Conservation (phyloP, 2,797 vertebrate species). For the Lophius americanus region DNA sequence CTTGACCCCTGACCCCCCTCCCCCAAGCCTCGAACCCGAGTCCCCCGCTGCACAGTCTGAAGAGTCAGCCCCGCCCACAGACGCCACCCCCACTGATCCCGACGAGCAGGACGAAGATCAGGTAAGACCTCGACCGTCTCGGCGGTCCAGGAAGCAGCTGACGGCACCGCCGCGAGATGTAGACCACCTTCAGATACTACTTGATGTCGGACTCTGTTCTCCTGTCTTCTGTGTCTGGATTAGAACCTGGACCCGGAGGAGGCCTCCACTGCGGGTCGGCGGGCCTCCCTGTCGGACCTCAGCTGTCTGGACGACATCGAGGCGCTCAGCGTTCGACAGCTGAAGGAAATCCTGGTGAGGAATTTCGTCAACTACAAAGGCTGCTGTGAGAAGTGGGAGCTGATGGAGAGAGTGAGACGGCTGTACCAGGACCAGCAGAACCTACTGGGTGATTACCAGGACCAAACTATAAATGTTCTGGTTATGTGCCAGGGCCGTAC, state of each 20-base stretch:
- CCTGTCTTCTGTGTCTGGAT: neutral
- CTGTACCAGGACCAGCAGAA: constrained; percentile 90
- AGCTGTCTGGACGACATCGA: constrained; percentile 86
- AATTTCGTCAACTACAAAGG: constrained; percentile 98
- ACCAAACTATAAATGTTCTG: neutral
- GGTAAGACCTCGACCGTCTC: constrained; percentile 68
- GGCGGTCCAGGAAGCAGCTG: neutral
- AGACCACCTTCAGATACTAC: too few relatives aligned
- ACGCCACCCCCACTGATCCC: neutral
- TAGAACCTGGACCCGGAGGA: constrained; percentile 89
- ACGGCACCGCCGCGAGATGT: too few relatives aligned
- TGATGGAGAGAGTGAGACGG: constrained; percentile 91
- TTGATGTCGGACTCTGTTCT: neutral
- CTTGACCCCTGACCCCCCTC: neutral
- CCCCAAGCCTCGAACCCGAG: neutral
- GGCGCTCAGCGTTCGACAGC: constrained; percentile 89
- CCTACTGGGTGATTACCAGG: constrained; percentile 46
- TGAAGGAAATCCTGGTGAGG: constrained; percentile 94
- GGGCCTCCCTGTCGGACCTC: constrained; percentile 92
- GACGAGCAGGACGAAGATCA: constrained; percentile 78
- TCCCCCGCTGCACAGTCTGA: constrained; percentile 36
- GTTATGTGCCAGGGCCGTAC: too few relatives aligned
- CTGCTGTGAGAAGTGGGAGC: constrained; percentile 98
- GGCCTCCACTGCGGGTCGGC: constrained; percentile 80
- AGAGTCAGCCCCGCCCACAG: constrained; percentile 16